Percentiles rank a stretch among this genome's conserved stretches.
phyloP scores from a whole-genome alignment of 2,113 vertebrate genomes.

The Dolichotis patagonum region DNA sequence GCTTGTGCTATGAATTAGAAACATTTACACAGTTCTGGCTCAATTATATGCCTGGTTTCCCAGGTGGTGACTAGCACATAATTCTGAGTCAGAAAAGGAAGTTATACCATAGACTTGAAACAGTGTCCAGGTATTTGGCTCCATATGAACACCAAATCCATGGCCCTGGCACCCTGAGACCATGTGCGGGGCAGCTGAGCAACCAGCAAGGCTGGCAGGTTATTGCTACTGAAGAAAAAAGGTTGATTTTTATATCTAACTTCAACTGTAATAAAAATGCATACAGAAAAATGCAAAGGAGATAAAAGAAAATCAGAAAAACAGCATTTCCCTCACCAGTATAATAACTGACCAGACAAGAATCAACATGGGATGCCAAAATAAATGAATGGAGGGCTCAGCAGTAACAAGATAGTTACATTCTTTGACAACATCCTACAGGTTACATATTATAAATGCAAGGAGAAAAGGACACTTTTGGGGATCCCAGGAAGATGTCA shows the following conservation, averaged over 20 bases:
- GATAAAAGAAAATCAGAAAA: neutral
- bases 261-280: conserved; percentile 34
- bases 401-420: neutral
- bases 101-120: conserved; percentile 1
- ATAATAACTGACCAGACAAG: neutral
- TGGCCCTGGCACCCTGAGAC: neutral
- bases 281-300: neutral
- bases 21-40: neutral
- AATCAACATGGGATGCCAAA: neutral
- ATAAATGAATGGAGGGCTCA: neutral
- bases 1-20: conserved; percentile 26
- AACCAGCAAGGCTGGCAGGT: neutral
- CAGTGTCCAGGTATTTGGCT: neutral
- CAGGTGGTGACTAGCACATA: neutral
- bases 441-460: neutral
- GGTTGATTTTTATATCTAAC: neutral
- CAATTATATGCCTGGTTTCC: neutral
- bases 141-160: neutral
- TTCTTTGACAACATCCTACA: neutral
- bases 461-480: neutral
- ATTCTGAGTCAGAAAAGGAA: neutral
- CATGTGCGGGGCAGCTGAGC: neutral
- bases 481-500: too few species aligned
- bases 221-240: neutral
- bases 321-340: neutral